Base-by-base conservation (phyloP, 2,113 vertebrate species). In the Crypturellus undulatus region DNA sequence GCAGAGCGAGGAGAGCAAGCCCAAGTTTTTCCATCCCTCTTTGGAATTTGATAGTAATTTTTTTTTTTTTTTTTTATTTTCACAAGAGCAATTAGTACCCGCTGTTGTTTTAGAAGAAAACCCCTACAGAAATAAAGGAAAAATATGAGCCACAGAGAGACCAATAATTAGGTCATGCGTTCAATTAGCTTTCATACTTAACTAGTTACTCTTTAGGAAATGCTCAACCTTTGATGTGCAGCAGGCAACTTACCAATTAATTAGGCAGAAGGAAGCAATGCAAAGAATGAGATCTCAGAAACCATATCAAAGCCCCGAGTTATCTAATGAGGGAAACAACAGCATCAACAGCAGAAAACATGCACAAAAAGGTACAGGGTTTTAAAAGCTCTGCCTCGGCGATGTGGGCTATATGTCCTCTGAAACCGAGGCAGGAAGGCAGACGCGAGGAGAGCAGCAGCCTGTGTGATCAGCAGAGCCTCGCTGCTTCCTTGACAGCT, bases 151-250 rank as follows among this genome's bases (percentile, higher is more conserved):
- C 96, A 87, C 88, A 91, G 95, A 94, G 92, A 84, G 84, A 90
- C 80, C 95, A 96, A 93, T 97, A 98, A 98, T 97, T 97, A 97
- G 97, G 97, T 97, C 95, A 91, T 93, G 92, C 75, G 93, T 96
- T 97, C 96, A 96, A 97, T 97, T 95, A 96, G 95, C 92, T 95
- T 71, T 96, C 95, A 93, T 96, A 96, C 93, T 96, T 91, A 95
- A 91, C 84, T 94, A 69, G 90, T 94, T 92, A 88, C 88, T 92
- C 96, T 94, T 87, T 73, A 90, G 92, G 91, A 97, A 96, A 92
- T n/a, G 64, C 79, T 89, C 79, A 70, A 87, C 43, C 97, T 97
- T 94, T 96, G 97, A 97, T 93, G 94, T 96, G 79, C 69, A 84
- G 87, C 91, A 89, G 83, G 92, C 95, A 92, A 91, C 86, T 79